phyloP scores from a whole-genome alignment of 2,888 invertebrate species.

The Lucinisca nassula region DNA sequence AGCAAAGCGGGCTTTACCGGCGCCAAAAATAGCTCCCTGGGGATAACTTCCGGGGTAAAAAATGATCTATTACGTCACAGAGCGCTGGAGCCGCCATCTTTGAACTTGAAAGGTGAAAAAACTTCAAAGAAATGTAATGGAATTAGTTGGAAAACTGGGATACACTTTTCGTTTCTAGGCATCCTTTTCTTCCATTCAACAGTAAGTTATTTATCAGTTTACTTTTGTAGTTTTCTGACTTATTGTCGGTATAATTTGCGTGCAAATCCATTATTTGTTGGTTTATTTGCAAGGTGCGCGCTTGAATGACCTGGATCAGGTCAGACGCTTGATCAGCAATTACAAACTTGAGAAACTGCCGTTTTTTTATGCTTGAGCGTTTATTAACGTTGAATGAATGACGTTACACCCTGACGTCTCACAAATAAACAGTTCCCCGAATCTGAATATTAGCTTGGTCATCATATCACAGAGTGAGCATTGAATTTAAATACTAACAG shows the following conservation, averaged over 20 bases:
- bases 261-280: not conserved
- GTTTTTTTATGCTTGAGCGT: too few species aligned
- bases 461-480: too few species aligned
- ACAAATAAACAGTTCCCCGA: too few species aligned
- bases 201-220: too few species aligned
- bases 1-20: conserved; percentile 5
- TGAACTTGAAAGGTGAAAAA: conserved; percentile 57
- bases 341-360: too few species aligned
- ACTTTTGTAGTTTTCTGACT: too few species aligned
- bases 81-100: conserved; percentile 68
- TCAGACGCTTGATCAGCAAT: conserved; percentile 45
- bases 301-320: conserved; percentile 46
- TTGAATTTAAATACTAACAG: too few species aligned
- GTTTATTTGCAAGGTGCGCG: conserved; percentile 48
- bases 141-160: not conserved
- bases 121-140: conserved; percentile 30
- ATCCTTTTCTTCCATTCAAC: not conserved
- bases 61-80: conserved; percentile 60
- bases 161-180: not conserved
- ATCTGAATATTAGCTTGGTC: too few species aligned
- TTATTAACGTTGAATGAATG: too few species aligned
- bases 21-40: conserved; percentile 17
- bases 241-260: too few species aligned
- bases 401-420: too few species aligned
- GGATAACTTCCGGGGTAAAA: conserved; percentile 12